Evolutionary conservation across 2,113 vertebrate species (phyloP).

Genomic region (Heterocephalus glaber): DNA sequence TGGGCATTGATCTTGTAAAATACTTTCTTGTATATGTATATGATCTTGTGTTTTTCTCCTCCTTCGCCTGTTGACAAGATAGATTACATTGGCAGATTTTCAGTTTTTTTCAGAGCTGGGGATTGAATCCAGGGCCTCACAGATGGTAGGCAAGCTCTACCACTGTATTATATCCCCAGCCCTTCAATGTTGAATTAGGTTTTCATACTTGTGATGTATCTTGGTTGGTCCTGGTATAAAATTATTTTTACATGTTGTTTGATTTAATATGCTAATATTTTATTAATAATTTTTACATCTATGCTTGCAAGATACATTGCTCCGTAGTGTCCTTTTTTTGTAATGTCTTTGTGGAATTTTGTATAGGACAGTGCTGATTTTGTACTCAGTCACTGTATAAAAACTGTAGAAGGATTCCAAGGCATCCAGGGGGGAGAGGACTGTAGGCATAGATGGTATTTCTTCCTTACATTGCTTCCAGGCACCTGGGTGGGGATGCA

Average conservation of each 20-base stretch:
- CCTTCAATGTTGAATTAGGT: neutral
- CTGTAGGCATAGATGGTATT: neutral
- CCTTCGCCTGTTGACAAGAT: neutral
- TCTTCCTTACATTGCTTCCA: constrained; percentile 18
- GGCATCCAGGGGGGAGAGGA: neutral
- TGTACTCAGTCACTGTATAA: no score
- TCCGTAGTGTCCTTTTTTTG: neutral
- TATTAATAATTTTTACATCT: neutral
- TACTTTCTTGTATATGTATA: neutral
- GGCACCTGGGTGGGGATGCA: neutral
- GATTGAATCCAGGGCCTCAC: neutral
- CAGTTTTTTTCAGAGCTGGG: neutral
- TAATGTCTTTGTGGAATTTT: neutral
- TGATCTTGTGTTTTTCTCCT: neutral
- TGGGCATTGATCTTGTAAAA: neutral
- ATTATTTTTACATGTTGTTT: neutral
- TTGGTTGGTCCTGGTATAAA: neutral
- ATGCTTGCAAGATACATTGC: neutral
- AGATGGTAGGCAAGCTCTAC: neutral
- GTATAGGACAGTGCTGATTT: no score
- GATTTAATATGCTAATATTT: neutral
- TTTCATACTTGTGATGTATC: neutral
- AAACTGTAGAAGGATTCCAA: neutral
- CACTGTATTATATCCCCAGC: neutral
- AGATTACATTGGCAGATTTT: neutral